Base-by-base conservation (phyloP, 2,797 vertebrate species). In the Momotus momota region DNA sequence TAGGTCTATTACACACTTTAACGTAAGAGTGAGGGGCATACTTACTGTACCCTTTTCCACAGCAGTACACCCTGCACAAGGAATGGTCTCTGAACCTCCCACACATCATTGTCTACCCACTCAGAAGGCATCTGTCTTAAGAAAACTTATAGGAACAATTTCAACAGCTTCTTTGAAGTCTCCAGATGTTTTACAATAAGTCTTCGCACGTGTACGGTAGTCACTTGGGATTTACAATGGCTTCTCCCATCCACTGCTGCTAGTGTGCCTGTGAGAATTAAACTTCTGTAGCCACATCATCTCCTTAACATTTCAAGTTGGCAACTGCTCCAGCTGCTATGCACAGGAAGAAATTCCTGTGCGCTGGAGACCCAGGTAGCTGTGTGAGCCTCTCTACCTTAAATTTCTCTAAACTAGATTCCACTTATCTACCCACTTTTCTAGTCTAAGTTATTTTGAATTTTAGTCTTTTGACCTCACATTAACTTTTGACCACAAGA, bases 131-230 rank as follows among this genome's bases (percentile, higher is more conserved):
- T 82, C 88, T 83, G 57, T 64, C 55, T 14, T 72, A 70, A 61
- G 75, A 94, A 96, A 91, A 38, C 29, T 75, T 71, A 45, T 3
- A 33, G 67, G 51, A 96, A 62, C 45, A 48, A 94, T 71, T 93
- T 82, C 75, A 78, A 60, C 26, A 75, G 58, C 69, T 84, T 77
- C 51, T 88, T 91, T 94, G 89, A 95, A 88, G 77, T 72, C 82
- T 88, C 95, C 62, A 93, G 90, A 81, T 81, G 33, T 40, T 84
- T 77, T 48, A 61, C 52, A 85, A 61, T 55, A 88, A 64, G 38
- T 2, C 69, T 75, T 66, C 64, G 67, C 64, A 23, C 13, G 22
- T 18, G 27, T 60, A 54, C 60, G 38, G 40, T 1, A 79, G 64
- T 55, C 71, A 51, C 40, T 43, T 41, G 33, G 64, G 52, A 60